A percentile compares a stretch with the other conserved stretches of the same genome.
These are phyloP conservation scores for Thelaira solivaga DNA, from an alignment of 2,888 invertebrate species.

Conservation along the genomic window DNA sequence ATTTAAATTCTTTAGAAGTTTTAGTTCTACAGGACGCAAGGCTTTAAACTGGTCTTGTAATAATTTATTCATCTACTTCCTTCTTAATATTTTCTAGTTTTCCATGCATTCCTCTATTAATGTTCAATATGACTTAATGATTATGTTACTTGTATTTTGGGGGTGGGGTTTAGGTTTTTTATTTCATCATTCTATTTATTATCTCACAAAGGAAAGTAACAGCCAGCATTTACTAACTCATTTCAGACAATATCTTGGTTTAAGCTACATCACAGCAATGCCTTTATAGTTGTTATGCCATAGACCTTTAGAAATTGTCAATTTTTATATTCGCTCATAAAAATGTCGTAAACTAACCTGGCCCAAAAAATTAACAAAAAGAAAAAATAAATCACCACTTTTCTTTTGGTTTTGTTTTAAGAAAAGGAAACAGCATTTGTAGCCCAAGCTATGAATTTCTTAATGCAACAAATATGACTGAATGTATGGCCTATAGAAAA, in stretches of 20 bases:
- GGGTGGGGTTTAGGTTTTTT: background rate
- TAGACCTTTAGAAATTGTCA: conserved; percentile 44
- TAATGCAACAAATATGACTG: conserved; percentile 45
- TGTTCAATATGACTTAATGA: conserved; percentile 47
- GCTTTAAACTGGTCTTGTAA: too few species aligned
- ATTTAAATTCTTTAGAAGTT: too few species aligned
- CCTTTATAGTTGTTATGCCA: conserved; percentile 40
- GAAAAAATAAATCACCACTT: background rate
- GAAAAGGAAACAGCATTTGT: background rate
- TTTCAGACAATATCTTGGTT: conserved; percentile 14
- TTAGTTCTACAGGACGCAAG: too few species aligned
- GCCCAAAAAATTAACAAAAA: too few species aligned
- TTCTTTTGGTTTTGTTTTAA: background rate
- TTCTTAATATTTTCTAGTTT: too few species aligned
- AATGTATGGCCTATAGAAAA: conserved; percentile 58
- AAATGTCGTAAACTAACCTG: conserved; percentile 57
- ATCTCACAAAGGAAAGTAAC: too few species aligned
- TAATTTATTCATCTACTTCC: too few species aligned
- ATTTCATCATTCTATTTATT: conserved; percentile 27
- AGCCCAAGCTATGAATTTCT: conserved; percentile 6
- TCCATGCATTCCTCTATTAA: background rate
- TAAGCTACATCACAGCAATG: background rate
- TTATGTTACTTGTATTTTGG: conserved; percentile 12
- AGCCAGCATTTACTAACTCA: conserved; percentile 16
- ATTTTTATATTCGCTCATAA: conserved; percentile 54